Conservation (phyloP, 2,797 vertebrate species). For the Myripristis jacobus region DNA sequence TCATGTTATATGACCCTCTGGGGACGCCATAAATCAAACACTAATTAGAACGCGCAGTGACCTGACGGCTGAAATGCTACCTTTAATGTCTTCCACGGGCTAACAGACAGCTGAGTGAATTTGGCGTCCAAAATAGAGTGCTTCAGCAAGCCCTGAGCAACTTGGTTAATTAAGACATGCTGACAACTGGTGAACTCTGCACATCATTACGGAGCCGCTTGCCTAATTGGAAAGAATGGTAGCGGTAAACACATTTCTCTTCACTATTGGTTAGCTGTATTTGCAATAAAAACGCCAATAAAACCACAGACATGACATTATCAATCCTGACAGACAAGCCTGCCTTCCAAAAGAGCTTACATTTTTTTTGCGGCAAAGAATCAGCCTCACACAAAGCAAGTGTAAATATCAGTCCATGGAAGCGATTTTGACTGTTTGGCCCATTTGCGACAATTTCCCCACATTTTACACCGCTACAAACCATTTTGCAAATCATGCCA, state of each 20-base stretch:
- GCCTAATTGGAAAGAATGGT: slow-evolving; percentile 85
- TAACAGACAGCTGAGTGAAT: slow-evolving; percentile 70
- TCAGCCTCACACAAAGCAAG: too few species aligned
- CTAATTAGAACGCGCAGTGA: slow-evolving; percentile 88
- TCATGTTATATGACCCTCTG: slow-evolving; percentile 64
- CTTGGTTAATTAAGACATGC: slow-evolving; percentile 88
- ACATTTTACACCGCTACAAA: too few species aligned
- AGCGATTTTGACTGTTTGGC: too few species aligned
- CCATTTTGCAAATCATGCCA: too few species aligned
- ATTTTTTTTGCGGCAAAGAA: background rate
- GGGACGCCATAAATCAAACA: slow-evolving; percentile 68
- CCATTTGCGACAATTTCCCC: too few species aligned
- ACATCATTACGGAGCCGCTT: slow-evolving; percentile 84
- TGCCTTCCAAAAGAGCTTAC: background rate
- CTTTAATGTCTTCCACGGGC: slow-evolving; percentile 83
- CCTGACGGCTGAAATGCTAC: slow-evolving; percentile 87
- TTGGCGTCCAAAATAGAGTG: slow-evolving; percentile 83
- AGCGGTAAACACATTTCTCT: slow-evolving; percentile 56
- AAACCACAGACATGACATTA: slow-evolving; percentile 12
- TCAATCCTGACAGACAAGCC: background rate
- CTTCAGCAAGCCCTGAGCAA: slow-evolving; percentile 82
- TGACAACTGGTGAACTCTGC: slow-evolving; percentile 80
- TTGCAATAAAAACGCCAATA: slow-evolving; percentile 19
- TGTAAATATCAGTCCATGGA: background rate
- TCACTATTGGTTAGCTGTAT: slow-evolving; percentile 25